These are phyloP conservation scores for Oreochromis spilurus DNA, from an alignment of 2,113 vertebrate species.

Conservation along the genomic window DNA sequence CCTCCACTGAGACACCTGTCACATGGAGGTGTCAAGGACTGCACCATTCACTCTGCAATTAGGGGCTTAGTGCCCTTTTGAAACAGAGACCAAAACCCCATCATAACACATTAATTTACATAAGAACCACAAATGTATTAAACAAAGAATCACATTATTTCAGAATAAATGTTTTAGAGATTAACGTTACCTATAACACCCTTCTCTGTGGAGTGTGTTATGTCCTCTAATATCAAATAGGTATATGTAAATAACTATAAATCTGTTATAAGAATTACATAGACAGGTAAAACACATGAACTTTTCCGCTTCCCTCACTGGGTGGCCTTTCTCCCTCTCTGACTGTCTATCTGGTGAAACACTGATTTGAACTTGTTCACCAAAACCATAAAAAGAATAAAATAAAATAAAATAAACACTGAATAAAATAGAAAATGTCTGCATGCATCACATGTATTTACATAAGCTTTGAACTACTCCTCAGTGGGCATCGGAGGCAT, in stretches of 20 bases:
- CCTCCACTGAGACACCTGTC: neutral
- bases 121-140: neutral
- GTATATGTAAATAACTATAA: neutral
- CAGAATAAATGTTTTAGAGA: neutral
- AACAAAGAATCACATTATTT: neutral
- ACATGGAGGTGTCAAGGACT: neutral
- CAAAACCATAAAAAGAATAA: neutral
- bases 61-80: neutral
- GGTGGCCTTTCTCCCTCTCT: neutral
- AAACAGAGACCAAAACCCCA: neutral
- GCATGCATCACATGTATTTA: neutral
- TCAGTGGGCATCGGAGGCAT: neutral
- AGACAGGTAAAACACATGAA: neutral
- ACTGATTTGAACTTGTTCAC: neutral
- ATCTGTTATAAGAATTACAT: neutral
- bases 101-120: neutral
- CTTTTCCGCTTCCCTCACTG: neutral
- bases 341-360: neutral
- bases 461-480: constrained; percentile 5
- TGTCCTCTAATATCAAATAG: neutral
- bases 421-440: neutral
- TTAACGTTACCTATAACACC: neutral
- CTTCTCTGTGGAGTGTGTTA: neutral
- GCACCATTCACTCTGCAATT: neutral
- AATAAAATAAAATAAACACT: neutral